Conservation (phyloP, 2,113 vertebrate genomes). For the Callopanchax toddi region DNA sequence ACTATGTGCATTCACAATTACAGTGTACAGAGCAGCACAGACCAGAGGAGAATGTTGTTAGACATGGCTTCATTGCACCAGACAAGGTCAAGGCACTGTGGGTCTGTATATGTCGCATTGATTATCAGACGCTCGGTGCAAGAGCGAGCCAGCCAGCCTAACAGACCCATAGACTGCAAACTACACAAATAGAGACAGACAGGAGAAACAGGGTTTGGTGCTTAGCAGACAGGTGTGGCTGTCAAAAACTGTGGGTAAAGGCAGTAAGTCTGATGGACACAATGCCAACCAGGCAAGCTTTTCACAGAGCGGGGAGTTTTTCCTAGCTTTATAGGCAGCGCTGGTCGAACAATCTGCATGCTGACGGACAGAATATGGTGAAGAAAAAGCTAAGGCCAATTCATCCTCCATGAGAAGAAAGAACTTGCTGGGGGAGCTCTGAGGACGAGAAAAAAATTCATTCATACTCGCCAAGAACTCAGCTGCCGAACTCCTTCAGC, state of each 20-base stretch:
- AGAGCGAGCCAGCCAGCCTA: slow-evolving; percentile 16
- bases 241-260: slow-evolving; percentile 49
- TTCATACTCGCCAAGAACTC: too few species aligned
- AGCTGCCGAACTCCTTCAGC: too few species aligned
- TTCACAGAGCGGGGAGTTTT: slow-evolving; percentile 30
- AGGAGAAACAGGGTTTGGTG: slow-evolving; percentile 44
- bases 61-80: slow-evolving; percentile 36
- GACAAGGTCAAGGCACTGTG: slow-evolving; percentile 53
- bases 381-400: too few species aligned
- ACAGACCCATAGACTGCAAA: slow-evolving; percentile 23
- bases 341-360: slow-evolving; percentile 11
- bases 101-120: slow-evolving; percentile 56
- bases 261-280: slow-evolving; percentile 53
- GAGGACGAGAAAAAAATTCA: too few species aligned
- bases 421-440: too few species aligned
- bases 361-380: slow-evolving; percentile 18
- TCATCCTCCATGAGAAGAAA: too few species aligned
- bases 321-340: slow-evolving; percentile 6
- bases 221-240: slow-evolving; percentile 67
- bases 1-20: slow-evolving; percentile 4
- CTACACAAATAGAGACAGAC: slow-evolving; percentile 50
- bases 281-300: slow-evolving; percentile 44
- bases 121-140: slow-evolving; percentile 53
- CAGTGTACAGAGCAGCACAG: slow-evolving; percentile 1
- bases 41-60: slow-evolving; percentile 21